phyloP scores from a whole-genome alignment of 2,797 vertebrate genomes.

The Saxicola maurus region DNA sequence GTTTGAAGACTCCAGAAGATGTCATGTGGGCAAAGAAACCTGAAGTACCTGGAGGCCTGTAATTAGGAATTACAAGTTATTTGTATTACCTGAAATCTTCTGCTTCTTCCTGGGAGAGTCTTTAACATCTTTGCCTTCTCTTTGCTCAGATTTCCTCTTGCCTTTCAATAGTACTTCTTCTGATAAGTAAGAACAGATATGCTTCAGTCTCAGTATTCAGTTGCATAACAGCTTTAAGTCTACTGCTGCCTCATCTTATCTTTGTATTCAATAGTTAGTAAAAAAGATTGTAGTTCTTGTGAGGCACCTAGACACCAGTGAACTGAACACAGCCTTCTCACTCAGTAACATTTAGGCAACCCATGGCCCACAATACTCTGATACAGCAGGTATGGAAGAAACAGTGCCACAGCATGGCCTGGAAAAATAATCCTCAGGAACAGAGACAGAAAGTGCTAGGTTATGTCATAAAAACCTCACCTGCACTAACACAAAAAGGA shows the following conservation, averaged over 20 bases:
- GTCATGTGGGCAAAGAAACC: not conserved
- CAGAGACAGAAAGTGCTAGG: not conserved
- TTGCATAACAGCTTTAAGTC: not conserved
- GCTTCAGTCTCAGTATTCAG: not conserved
- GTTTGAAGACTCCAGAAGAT: not conserved
- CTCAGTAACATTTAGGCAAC: not conserved
- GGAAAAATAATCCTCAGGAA: not conserved
- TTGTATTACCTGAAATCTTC: slow-evolving; percentile 66
- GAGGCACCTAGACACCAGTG: not conserved
- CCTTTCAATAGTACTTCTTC: slow-evolving; percentile 48
- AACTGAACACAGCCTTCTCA: not conserved
- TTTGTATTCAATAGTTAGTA: not conserved
- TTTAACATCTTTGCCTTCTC: slow-evolving; percentile 58
- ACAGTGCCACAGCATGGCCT: not conserved
- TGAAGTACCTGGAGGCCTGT: not conserved
- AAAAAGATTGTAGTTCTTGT: not conserved
- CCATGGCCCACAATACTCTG: not conserved
- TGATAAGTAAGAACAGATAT: slow-evolving; percentile 4
- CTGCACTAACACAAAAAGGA: not conserved
- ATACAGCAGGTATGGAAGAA: not conserved
- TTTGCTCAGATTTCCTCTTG: slow-evolving; percentile 65
- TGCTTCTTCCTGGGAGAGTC: slow-evolving; percentile 71
- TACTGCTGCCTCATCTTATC: not conserved
- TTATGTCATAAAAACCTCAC: not conserved
- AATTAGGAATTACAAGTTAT: not conserved